A percentile compares a stretch with the other conserved stretches of the same genome.
phyloP scores from a whole-genome alignment of 2,888 invertebrate genomes.

The Drosophila barbarae region DNA sequence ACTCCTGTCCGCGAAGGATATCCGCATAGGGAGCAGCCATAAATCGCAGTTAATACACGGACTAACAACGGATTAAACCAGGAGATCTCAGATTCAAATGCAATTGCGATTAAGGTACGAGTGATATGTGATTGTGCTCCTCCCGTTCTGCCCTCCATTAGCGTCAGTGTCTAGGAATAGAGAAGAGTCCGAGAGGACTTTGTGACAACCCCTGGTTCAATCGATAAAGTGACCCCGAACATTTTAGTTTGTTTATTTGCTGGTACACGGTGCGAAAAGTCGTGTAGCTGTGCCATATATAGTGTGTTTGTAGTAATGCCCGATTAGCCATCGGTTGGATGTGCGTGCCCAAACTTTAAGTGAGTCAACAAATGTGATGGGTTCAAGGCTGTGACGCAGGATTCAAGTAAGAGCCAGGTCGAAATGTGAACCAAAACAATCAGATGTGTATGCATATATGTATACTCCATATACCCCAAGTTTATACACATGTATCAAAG shows the following conservation, averaged over 20 bases:
- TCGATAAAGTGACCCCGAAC: slow-evolving; percentile 65
- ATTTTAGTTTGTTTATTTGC: slow-evolving; percentile 39
- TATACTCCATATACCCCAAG: neutral
- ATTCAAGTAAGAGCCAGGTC: slow-evolving; percentile 50
- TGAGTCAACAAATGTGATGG: slow-evolving; percentile 55
- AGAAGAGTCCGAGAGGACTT: neutral
- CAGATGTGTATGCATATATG: slow-evolving; percentile 14
- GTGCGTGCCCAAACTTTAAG: slow-evolving; percentile 43
- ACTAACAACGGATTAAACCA: slow-evolving; percentile 1
- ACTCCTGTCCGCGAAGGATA: slow-evolving; percentile 53
- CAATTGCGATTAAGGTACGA: slow-evolving; percentile 28
- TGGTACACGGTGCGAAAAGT: slow-evolving; percentile 39
- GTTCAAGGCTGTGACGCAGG: slow-evolving; percentile 62
- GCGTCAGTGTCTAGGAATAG: neutral
- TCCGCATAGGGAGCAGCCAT: slow-evolving; percentile 13
- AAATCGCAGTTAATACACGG: slow-evolving; percentile 16
- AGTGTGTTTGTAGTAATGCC: slow-evolving; percentile 12
- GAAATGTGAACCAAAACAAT: slow-evolving; percentile 46
- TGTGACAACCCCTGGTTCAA: slow-evolving; percentile 48
- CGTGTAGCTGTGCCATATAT: slow-evolving; percentile 8
- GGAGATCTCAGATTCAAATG: slow-evolving; percentile 23
- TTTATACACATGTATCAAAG: neutral
- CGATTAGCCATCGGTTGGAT: slow-evolving; percentile 42
- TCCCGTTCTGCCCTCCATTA: neutral
- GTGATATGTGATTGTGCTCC: neutral